Evolutionary conservation across 2,888 invertebrate genomes (phyloP), one percentile per base, ranked within the genome.

Genomic region (Drosophila merina): DNA sequence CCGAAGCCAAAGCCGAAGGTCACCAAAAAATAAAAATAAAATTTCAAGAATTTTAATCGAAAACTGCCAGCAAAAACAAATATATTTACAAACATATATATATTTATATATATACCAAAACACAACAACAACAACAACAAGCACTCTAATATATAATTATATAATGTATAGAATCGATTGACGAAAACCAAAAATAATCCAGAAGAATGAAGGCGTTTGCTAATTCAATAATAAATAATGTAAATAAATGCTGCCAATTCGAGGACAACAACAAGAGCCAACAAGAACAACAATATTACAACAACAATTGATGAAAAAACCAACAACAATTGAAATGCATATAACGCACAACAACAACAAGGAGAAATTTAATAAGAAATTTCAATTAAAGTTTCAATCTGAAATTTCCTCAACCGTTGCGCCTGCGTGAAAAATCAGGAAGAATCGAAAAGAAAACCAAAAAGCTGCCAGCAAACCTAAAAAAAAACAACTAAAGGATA

Each of bases 11-110:
- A 20, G 20, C 20, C 20, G 20, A 20, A 20, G 52, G 47, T 52
- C 42, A 44, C 20, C 44, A 44, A 8, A 44, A 4, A 20, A 25
- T 10, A 20, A 20, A 52, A 48, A 64, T 30, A 60, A 72, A 68
- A 77, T 86, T 88, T 75, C 56, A 83, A 75, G 83, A 83, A 83
- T 83, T 88, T 84, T 74, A 85, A 87, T 82, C 87, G 72, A 84
- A 87, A 75, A 84, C 84, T 84, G 84, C 84, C 88, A 88, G 75
- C 36, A 73, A 54, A 88, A 82, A 55, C 66, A 74, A 86, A 82
- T 81, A 85, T 38, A 55, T 50, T 33, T 45, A 68, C 67, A 68
- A 50, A 68, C 28, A 49, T 14, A 45, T 55, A 52, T 36, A 67
- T 38, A 38, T 10, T 49, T 45, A 50, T 9, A 64, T 38, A 72